Evolutionary conservation across 1,140 invertebrate genomes (phyloP), one percentile per base, ranked within the genome.

Genomic region (Philopotamus ludificatus): DNA sequence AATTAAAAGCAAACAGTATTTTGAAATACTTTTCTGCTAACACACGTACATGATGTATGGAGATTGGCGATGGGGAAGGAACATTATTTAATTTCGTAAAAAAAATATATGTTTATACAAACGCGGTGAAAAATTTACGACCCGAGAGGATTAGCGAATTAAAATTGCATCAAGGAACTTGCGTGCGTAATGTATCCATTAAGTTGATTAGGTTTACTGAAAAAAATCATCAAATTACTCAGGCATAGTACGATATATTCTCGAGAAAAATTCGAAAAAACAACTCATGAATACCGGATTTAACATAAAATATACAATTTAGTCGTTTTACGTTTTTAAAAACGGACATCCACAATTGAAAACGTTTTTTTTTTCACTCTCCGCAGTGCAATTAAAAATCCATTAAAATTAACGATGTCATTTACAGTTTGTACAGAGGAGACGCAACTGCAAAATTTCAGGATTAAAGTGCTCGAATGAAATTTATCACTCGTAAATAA

Each of bases 1-100:
- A 68, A 68, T 68, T 65, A 68, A 68, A 68, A 68, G 63, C 58
- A 68, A 68, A 68, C 67, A 68, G 51, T 50, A 58, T 62, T 34
- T 47, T 51, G 61, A 64, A 65, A 59, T 44, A 26, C 25, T 51
- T 65, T 57, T 41, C 60, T 59, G 16, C 44, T 55, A 42, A 57
- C 53, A 50, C 16, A 41, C 63, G 15, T 16, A n/a, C 54, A 65
- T 65, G 63, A 65, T 57, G 54, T n/a, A n/a, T n/a, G n/a, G n/a
- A n/a, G 45, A 65, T 65, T 51, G 54, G 63, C 3, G n/a, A 18
- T 12, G 7, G 15, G 10, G 20, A 26, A 7, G 41, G 12, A 20
- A 59, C 50, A 25, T 59, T 59, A 59, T 59, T 59, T 59, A 59
- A 59, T 25, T 59, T 42, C 18, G 42, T 58, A 15, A 34, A 25